Conservation (phyloP, 2,113 vertebrate genomes). For the Leptodactylus fuscus region DNA sequence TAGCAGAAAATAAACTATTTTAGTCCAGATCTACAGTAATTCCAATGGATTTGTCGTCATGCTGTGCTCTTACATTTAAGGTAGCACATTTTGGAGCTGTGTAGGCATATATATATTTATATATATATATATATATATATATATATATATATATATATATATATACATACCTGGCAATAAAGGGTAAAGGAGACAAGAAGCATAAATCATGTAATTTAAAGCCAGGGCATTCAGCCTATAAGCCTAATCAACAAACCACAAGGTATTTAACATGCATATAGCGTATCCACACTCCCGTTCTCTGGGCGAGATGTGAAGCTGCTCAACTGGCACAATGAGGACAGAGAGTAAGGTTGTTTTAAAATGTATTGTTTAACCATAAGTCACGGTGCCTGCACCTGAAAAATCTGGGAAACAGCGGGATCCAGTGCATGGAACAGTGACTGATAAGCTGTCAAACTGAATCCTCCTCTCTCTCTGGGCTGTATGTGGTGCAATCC, state of each 20-base stretch:
- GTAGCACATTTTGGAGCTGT: too few relatives aligned
- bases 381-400: constrained; percentile 57
- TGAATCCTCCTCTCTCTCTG: constrained; percentile 45
- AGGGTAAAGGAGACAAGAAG: constrained; percentile 14
- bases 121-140: too few relatives aligned
- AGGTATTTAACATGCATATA: constrained; percentile 51
- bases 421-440: constrained; percentile 40
- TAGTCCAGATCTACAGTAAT: too few relatives aligned
- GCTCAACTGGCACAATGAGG: constrained; percentile 59
- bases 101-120: too few relatives aligned
- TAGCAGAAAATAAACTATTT: too few relatives aligned
- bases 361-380: constrained; percentile 58
- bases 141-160: too few relatives aligned
- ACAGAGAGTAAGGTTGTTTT: constrained; percentile 48
- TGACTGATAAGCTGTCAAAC: constrained; percentile 55
- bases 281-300: constrained; percentile 18
- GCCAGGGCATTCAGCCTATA: constrained; percentile 18
- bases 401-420: constrained; percentile 52
- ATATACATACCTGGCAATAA: constrained; percentile 26
- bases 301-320: constrained; percentile 38
- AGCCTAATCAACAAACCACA: constrained; percentile 40
- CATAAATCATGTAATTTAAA: constrained; percentile 32
- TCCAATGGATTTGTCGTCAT: too few relatives aligned
- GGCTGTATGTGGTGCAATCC: constrained; percentile 17
- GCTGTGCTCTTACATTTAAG: too few relatives aligned